A percentile compares a stretch with the other conserved stretches of the same genome.
Evolutionary conservation across 92 coral and sea anemone genomes (phyloP).

Genomic region (Porites evermanni): DNA sequence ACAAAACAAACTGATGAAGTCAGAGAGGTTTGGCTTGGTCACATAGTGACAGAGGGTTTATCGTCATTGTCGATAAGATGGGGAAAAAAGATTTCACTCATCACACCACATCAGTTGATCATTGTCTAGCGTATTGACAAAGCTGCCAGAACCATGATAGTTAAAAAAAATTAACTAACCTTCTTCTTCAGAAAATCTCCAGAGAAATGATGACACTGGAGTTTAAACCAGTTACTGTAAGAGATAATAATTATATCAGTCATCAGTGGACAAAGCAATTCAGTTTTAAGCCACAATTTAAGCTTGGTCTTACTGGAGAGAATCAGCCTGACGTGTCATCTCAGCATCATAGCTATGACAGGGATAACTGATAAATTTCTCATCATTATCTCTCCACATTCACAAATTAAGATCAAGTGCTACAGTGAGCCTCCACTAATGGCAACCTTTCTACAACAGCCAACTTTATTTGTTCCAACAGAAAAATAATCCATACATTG

Average conservation of each 20-base stretch:
- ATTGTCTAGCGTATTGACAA: no score
- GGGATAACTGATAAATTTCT: slow-evolving; percentile 82
- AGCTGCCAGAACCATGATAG: neutral
- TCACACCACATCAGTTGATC: slow-evolving; percentile 53
- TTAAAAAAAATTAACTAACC: neutral
- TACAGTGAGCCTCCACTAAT: no score
- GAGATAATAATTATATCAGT: neutral
- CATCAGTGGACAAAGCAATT: neutral
- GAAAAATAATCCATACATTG: no score
- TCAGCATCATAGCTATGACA: slow-evolving; percentile 83
- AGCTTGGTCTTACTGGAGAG: slow-evolving; percentile 13
- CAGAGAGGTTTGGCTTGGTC: slow-evolving; percentile 80
- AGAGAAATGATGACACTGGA: neutral
- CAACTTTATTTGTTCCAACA: no score
- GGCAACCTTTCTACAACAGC: no score
- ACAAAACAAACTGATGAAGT: slow-evolving; percentile 47
- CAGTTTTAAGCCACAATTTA: neutral
- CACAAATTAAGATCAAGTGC: neutral
- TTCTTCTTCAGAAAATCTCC: neutral
- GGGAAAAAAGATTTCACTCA: slow-evolving; percentile 74
- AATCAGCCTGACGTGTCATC: slow-evolving; percentile 93
- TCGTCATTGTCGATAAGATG: slow-evolving; percentile 77
- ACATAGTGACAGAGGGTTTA: slow-evolving; percentile 39
- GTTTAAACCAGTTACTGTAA: neutral
- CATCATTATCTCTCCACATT: slow-evolving; percentile 72